Evolutionary conservation across 2,888 invertebrate species (phyloP), one percentile per base, ranked within the genome.

Genomic region (Apamea crenata): DNA sequence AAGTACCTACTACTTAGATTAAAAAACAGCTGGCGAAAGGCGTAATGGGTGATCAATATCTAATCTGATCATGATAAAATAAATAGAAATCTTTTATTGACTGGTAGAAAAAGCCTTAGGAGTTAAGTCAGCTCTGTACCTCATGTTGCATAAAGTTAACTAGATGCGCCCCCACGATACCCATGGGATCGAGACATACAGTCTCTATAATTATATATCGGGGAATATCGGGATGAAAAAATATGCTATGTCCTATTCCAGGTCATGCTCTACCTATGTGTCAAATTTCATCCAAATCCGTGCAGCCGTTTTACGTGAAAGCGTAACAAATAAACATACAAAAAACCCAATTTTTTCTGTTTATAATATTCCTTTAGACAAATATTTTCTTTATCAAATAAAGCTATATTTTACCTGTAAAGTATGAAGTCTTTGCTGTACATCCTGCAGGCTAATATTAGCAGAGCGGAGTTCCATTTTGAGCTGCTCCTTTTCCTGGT

Each of bases 401-500:
- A 7, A 47, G 10, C 18, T 18, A 59, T n/a, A 44, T 53, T 25
- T 61, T 77, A 96, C 95, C 95, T 97, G 96, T 76, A 96, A 84
- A 7, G 95, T 94, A 78, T 97, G 97, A 12, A 97, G 90, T 68
- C 95, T 93, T 80, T 96, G 96, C 81, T 97, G 97, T 5, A 95
- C 93, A 82, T 97, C 96, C 81, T 96, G 97, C 21, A 97, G 90
- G 77, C 95, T 95, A 16, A 95, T 93, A 82, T 94, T 95, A 40
- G 96, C 93, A 0, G 97, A 94, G 18, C 95, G 92, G 40, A 97
- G 88, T 79, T 97, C 97, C 74, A 96, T 78, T 44, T 92, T 93
- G n/a, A 97, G 88, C 67, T 96, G 96, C 44, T 97, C 96, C 73
- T 95, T 96, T 12, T 95, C 95, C 74, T 94, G 94, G 36, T 96